These are phyloP conservation scores for Aleadryas rufinucha DNA, from an alignment of 2,113 vertebrate species.

Conservation along the genomic window DNA sequence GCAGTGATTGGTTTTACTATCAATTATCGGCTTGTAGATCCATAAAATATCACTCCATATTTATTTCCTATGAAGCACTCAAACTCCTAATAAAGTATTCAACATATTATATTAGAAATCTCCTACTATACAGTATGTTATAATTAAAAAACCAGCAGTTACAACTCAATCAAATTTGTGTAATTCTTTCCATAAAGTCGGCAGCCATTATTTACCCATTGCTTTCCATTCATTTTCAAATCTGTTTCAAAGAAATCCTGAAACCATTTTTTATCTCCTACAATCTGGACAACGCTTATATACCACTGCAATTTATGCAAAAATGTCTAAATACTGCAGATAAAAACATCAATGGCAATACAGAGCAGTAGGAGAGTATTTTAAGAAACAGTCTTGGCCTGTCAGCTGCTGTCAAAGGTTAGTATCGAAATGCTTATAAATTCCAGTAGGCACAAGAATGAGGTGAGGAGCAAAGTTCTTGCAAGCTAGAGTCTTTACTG, in stretches of 20 bases:
- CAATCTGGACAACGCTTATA: not conserved
- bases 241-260: not conserved
- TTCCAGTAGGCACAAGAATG: not conserved
- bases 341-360: not conserved
- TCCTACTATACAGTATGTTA: not conserved
- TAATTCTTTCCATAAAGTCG: not conserved
- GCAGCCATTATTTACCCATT: not conserved
- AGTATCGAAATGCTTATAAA: not conserved
- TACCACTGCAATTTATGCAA: not conserved
- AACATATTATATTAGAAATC: not conserved
- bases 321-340: not conserved
- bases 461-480: not conserved
- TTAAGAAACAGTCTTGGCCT: not conserved
- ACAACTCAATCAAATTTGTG: not conserved
- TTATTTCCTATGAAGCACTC: not conserved
- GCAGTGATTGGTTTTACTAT: not conserved
- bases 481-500: not conserved
- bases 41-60: not conserved
- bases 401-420: not conserved
- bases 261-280: not conserved
- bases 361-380: not conserved
- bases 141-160: not conserved
- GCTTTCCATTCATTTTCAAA: not conserved
- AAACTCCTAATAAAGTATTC: not conserved
- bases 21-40: not conserved